phyloP scores from a whole-genome alignment of 1,140 invertebrate genomes.

The Cyrtorhinus lividipennis region DNA sequence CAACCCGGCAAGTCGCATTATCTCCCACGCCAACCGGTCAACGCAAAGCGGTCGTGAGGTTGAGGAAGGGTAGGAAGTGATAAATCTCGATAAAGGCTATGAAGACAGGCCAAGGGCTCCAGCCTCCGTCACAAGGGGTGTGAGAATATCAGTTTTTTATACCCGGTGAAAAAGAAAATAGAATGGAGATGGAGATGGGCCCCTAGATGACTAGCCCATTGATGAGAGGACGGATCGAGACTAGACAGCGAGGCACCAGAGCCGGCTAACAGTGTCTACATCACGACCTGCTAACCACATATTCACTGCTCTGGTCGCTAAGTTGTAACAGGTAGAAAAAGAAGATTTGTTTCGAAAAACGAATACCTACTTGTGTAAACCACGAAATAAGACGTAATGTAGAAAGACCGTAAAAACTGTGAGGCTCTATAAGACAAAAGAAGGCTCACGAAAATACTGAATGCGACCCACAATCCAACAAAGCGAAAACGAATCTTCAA shows the following conservation, averaged over 20 bases:
- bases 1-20: not conserved
- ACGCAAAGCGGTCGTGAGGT: no score
- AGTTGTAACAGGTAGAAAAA: no score
- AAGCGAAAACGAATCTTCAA: no score
- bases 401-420: no score
- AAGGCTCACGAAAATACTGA: no score
- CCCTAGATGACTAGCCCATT: not conserved
- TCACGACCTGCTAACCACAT: not conserved
- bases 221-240: not conserved
- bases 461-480: no score
- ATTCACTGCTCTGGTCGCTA: no score
- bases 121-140: not conserved
- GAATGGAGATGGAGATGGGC: not conserved
- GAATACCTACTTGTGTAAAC: no score
- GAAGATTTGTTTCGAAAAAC: no score
- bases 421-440: no score
- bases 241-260: not conserved
- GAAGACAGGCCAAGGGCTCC: not conserved
- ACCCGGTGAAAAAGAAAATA: not conserved
- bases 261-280: not conserved
- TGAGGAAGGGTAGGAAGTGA: not conserved
- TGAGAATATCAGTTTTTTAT: not conserved
- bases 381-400: no score
- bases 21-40: not conserved
- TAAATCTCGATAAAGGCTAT: not conserved